Evolutionary conservation across 2,888 invertebrate species (phyloP), one percentile per base, ranked within the genome.

Genomic region (Sinelater perroti): DNA sequence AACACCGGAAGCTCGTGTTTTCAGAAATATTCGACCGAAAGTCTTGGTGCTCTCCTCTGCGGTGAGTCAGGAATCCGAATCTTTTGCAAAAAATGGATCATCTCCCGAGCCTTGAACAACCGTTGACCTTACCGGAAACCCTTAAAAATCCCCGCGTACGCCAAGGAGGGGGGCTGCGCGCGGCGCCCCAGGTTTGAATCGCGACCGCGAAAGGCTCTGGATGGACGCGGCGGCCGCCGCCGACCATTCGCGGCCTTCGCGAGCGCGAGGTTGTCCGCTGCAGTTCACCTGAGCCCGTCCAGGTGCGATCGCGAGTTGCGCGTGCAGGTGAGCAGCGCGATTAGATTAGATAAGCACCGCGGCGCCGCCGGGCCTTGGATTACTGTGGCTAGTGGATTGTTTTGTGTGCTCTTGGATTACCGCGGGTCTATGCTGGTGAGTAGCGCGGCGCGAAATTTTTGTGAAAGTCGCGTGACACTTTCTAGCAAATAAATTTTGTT

Each of bases 401-500:
- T n/a, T n/a, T n/a, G n/a, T n/a, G n/a, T n/a, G n/a, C n/a, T n/a
- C n/a, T n/a, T n/a, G n/a, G n/a, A n/a, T n/a, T n/a, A n/a, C n/a
- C n/a, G n/a, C n/a, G n/a, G n/a, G n/a, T n/a, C n/a, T n/a, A n/a
- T n/a, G n/a, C n/a, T n/a, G n/a, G n/a, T n/a, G n/a, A n/a, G n/a
- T n/a, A n/a, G n/a, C n/a, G n/a, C n/a, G n/a, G 28, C n/a, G 44
- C 18, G 13, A 8, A 7, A 5, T 11, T 46, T 31, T 20, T 46
- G 31, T 42, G 57, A 58, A 58, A 58, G 57, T 58, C 42, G 31
- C 30, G 21, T 20, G 28, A 33, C 18, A 53, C 57, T 58, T 58
- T 58, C 57, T 58, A 58, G 53, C 53, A 58, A 53, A 58, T 58
- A 58, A 46, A 58, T 51, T 33, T 35, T 45, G 24, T 40, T 24